A percentile compares a stretch with the other conserved stretches of the same genome.
Evolutionary conservation across 1,140 invertebrate species (phyloP).

Genomic region (Pseudomyrmex pallidus): DNA sequence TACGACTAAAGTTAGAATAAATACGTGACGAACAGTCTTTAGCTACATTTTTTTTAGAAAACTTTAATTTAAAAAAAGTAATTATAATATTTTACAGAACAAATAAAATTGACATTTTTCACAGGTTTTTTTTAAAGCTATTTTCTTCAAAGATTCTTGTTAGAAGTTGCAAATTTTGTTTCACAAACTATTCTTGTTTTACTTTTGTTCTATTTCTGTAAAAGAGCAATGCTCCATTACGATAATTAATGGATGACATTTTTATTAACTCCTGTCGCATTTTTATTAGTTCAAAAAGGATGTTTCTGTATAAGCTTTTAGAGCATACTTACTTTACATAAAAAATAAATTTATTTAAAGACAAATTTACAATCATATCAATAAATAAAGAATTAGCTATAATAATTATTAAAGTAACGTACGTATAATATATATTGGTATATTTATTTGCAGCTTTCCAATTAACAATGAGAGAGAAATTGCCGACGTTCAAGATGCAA

Average conservation of each 20-base stretch:
- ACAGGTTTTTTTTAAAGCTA: conserved; percentile 8
- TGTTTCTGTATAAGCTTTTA: neutral
- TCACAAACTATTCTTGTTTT: neutral
- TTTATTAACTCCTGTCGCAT: neutral
- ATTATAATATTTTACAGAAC: conserved; percentile 13
- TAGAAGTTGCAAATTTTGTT: neutral
- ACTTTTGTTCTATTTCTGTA: neutral
- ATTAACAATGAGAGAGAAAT: conserved; percentile 77
- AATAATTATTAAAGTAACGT: conserved; percentile 3
- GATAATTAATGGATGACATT: neutral
- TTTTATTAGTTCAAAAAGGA: neutral
- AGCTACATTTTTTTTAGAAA: too few species aligned
- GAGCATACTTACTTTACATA: conserved; percentile 19
- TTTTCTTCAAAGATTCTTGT: neutral
- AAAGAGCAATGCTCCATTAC: neutral
- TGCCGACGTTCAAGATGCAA: conserved; percentile 1
- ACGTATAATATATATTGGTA: neutral
- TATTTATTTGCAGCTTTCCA: conserved; percentile 77
- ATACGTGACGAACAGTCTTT: neutral
- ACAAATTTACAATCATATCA: too few species aligned
- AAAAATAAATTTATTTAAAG: neutral
- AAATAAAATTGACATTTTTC: neutral
- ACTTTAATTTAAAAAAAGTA: neutral
- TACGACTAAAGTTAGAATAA: neutral
- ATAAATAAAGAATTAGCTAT: too few species aligned